Evolutionary conservation across 2,888 invertebrate species (phyloP), one percentile per base, ranked within the genome.

Genomic region (Nyleta sp.): DNA sequence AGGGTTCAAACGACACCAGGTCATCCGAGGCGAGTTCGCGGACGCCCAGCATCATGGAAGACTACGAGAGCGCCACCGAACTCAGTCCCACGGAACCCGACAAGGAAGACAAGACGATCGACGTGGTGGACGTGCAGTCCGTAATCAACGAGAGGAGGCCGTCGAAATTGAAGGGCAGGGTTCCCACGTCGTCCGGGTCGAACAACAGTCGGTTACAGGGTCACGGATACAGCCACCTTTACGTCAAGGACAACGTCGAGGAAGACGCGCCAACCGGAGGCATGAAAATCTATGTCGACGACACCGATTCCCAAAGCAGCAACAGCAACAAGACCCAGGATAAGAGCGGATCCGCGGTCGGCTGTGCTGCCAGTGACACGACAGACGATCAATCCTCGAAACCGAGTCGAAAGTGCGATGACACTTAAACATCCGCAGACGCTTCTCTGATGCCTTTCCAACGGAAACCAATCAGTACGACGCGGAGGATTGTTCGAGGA

Each of bases 101-200:
- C 1, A 85, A 71, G 20, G 82, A 80, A 13, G 84, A 84, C 22
- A 78, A 72, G 24, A 38, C 68, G 10, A 46, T 71, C 1, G 76
- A 78, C 55, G 79, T 80, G 18, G 76, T 89, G 20, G 89, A 90
- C 81, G 90, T 90, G 48, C 90, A 90, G 65, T 90, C 90, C 4
- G 80, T 90, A 35, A 90, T 90, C 52, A 90, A 89, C 82, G 90
- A 90, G 83, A 84, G 90, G 70, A 86, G 90, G 70, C 90, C 90
- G 77, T 87, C 89, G 75, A 89, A 85, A 70, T 68, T 89, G 44
- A 89, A 86, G 57, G 81, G 81, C 35, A 82, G 75, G 3, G 46
- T 55, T 35, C 62, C 80, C 59, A 52, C 57, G 17, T 8, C 55
- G 6, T 57, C 73, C 0, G 70, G 64, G 2, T 59, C 65, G 13